Conservation (phyloP, 2,888 invertebrate species). For the Meandrusa payeni region DNA sequence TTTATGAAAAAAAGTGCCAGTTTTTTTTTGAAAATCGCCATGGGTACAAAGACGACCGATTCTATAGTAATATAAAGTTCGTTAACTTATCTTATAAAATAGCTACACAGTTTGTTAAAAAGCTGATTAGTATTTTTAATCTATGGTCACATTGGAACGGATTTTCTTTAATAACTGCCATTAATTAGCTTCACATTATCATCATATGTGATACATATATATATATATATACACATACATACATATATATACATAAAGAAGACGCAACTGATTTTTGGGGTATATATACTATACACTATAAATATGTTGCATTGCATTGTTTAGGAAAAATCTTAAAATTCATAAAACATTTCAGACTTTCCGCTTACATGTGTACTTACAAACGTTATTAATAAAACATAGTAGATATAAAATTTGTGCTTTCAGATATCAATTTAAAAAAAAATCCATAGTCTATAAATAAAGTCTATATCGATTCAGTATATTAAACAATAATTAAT, state of each 20-base stretch:
- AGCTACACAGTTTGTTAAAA: too few relatives aligned
- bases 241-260: slow-evolving; percentile 8
- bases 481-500: slow-evolving; percentile 15
- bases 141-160: too few relatives aligned
- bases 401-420: slow-evolving; percentile 17
- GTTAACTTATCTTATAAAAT: too few relatives aligned
- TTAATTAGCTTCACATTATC: too few relatives aligned
- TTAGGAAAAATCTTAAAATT: slow-evolving; percentile 11
- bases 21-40: too few relatives aligned
- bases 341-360: slow-evolving; percentile 19
- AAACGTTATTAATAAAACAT: slow-evolving; percentile 3
- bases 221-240: too few relatives aligned
- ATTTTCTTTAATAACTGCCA: too few relatives aligned
- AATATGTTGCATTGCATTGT: slow-evolving; percentile 7
- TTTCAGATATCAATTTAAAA: slow-evolving; percentile 7
- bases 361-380: slow-evolving; percentile 4
- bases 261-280: slow-evolving; percentile 21
- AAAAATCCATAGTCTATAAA: slow-evolving; percentile 19
- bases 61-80: too few relatives aligned
- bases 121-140: too few relatives aligned
- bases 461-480: slow-evolving; percentile 15
- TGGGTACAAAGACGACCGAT: too few relatives aligned
- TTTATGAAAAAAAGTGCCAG: too few relatives aligned
- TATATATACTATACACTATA: slow-evolving; percentile 9
- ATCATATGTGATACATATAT: too few relatives aligned